These are phyloP conservation scores for Phalanger gymnotis DNA, from an alignment of 2,797 vertebrate species.

Conservation along the genomic window DNA sequence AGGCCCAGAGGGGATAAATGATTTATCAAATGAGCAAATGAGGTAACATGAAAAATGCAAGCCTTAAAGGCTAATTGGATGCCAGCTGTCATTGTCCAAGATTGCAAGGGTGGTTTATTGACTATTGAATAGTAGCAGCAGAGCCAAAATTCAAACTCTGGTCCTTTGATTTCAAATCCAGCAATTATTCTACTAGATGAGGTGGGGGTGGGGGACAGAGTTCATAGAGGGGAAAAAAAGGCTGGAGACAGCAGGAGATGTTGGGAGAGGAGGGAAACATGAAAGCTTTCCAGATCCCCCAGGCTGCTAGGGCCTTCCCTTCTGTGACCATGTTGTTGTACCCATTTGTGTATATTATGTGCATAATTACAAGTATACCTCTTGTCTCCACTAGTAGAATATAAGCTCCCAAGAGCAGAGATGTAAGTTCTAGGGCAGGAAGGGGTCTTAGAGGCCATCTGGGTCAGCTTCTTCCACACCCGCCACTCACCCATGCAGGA, in stretches of 20 bases:
- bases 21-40: neutral
- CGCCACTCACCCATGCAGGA: no score
- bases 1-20: neutral
- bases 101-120: neutral
- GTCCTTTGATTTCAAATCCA: neutral
- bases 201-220: neutral
- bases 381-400: neutral
- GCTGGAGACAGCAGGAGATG: neutral
- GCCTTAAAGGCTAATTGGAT: neutral
- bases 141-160: neutral
- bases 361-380: neutral
- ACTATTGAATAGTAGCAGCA: neutral
- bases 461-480: no score
- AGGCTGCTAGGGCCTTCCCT: neutral
- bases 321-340: neutral
- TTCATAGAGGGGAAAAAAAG: neutral
- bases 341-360: neutral
- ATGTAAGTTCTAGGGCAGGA: no score
- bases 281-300: neutral
- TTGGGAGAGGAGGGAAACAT: neutral
- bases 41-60: neutral
- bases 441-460: no score
- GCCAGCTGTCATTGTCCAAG: neutral
- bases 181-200: neutral
- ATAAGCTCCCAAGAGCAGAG: neutral